These are phyloP conservation scores for Athalia rosae DNA, from an alignment of 2,888 invertebrate species.

Conservation along the genomic window DNA sequence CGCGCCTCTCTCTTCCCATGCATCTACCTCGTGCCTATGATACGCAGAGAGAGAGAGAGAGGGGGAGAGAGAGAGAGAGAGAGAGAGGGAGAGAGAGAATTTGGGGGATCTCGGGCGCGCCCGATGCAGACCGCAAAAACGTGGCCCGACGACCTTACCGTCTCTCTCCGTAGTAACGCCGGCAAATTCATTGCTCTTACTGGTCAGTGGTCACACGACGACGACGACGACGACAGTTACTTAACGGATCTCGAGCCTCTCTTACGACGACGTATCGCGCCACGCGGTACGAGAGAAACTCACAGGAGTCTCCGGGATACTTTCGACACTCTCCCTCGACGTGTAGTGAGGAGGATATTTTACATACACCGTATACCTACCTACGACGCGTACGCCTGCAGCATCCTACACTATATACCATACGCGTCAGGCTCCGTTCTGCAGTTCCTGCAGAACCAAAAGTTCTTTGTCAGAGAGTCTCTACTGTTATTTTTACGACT, in stretches of 20 bases:
- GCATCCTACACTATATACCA: too few relatives aligned
- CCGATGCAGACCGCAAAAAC: neutral
- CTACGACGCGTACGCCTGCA: too few relatives aligned
- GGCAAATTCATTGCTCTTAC: slow-evolving; percentile 28
- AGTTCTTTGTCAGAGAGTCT: slow-evolving; percentile 13
- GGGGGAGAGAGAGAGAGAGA: neutral
- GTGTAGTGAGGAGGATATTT: too few relatives aligned
- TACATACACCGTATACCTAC: too few relatives aligned
- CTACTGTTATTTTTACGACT: slow-evolving; percentile 41
- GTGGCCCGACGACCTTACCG: slow-evolving; percentile 3
- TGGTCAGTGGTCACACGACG: slow-evolving; percentile 18
- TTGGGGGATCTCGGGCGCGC: neutral
- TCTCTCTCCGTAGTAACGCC: slow-evolving; percentile 18
- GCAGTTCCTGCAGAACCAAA: neutral
- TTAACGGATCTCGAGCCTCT: slow-evolving; percentile 33
- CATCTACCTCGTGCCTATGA: neutral
- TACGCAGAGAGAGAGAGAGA: slow-evolving; percentile 10
- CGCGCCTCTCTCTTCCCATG: neutral
- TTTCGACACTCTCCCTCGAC: too few relatives aligned
- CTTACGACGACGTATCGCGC: neutral
- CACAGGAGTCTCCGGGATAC: neutral
- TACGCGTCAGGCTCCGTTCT: neutral
- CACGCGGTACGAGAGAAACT: neutral
- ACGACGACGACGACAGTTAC: slow-evolving; percentile 40
- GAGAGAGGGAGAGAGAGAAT: neutral